Conservation (phyloP, 1,140 invertebrate species). For the Polypedilum pembai region DNA sequence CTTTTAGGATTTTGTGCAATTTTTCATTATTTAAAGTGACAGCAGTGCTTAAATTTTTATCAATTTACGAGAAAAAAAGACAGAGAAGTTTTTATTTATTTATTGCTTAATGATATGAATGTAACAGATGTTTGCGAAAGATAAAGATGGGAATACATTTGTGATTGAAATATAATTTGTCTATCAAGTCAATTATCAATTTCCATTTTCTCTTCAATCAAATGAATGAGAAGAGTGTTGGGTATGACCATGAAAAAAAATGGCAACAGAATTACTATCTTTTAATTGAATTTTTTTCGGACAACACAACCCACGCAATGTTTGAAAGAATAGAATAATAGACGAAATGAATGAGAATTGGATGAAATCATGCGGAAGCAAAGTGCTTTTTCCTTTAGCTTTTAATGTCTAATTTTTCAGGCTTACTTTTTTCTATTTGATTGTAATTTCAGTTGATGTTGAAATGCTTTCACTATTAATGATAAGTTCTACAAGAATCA, state of each 20-base stretch:
- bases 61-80: not conserved
- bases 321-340: not conserved
- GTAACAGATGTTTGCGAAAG: not conserved
- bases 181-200: constrained; percentile 1
- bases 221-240: not conserved
- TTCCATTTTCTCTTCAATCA: not conserved
- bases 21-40: no score
- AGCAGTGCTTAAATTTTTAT: not conserved
- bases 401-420: not conserved
- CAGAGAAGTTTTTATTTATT: not conserved
- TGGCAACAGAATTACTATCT: not conserved
- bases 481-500: not conserved
- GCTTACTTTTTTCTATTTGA: not conserved
- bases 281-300: not conserved
- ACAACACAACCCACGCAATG: not conserved
- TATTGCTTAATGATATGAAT: not conserved
- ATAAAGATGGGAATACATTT: not conserved
- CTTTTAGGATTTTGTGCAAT: no score
- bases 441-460: not conserved
- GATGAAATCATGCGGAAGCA: not conserved
- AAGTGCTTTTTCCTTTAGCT: not conserved
- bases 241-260: not conserved
- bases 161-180: not conserved
- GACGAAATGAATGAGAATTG: no score
- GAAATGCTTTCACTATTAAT: constrained; percentile 2